These are phyloP conservation scores for Polymixis lichenea DNA, from an alignment of 2,888 invertebrate genomes.

Conservation along the genomic window DNA sequence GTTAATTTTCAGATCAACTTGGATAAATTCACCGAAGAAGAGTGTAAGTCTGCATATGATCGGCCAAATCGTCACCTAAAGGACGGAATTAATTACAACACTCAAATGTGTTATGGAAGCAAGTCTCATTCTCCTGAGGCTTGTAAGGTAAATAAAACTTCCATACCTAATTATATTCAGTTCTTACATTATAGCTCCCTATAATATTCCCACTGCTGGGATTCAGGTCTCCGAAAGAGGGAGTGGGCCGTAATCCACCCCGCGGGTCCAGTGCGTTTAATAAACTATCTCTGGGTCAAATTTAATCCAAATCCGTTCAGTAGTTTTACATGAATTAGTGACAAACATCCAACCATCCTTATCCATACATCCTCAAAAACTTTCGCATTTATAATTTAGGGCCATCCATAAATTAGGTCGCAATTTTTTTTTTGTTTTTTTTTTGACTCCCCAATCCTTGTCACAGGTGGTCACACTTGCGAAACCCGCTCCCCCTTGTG, in stretches of 20 bases:
- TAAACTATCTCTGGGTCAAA: no score
- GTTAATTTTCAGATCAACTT: conserved; percentile 36
- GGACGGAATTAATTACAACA: conserved; percentile 19
- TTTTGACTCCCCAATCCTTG: no score
- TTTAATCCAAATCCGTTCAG: no score
- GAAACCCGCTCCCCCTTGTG: no score
- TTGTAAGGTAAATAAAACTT: conserved; percentile 28
- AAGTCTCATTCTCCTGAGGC: conserved; percentile 10
- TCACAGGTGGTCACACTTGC: no score
- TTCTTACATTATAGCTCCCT: neutral
- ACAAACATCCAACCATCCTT: no score
- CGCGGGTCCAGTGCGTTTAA: neutral
- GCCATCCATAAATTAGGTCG: no score
- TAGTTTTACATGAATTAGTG: no score
- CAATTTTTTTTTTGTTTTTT: no score
- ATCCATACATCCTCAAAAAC: no score
- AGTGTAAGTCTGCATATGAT: conserved; percentile 21
- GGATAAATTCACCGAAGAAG: conserved; percentile 35
- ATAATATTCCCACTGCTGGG: neutral
- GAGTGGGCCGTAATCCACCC: neutral
- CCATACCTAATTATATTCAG: neutral
- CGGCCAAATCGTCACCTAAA: fast-evolving
- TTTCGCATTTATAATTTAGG: no score
- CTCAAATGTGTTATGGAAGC: conserved; percentile 47
- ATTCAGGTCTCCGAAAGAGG: neutral